phyloP scores from a whole-genome alignment of 1,140 invertebrate genomes.

The Solenopsis invicta region DNA sequence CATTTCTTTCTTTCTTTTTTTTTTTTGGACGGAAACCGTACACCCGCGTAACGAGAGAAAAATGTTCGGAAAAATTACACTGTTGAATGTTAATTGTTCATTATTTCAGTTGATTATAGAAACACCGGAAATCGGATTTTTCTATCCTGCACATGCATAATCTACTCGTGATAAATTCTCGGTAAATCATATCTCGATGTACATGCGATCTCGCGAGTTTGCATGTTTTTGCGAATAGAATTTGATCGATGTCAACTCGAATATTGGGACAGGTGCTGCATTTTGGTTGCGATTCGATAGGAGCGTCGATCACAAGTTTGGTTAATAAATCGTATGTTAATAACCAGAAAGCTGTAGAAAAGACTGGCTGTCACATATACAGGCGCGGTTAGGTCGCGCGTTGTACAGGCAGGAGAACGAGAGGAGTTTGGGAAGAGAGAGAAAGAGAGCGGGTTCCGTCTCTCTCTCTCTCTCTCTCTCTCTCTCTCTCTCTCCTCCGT shows the following conservation, averaged over 20 bases:
- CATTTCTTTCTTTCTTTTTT: constrained; percentile 36
- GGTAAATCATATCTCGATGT: background rate
- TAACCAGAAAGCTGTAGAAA: constrained; percentile 57
- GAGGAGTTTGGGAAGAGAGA: constrained; percentile 32
- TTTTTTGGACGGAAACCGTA: background rate
- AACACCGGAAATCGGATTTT: constrained; percentile 31
- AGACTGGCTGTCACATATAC: background rate
- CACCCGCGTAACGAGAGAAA: constrained; percentile 27
- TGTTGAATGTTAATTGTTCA: constrained; percentile 27
- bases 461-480: too few relatives aligned
- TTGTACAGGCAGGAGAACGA: constrained; percentile 22
- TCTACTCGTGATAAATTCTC: background rate
- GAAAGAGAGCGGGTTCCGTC: constrained; percentile 54
- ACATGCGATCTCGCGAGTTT: background rate
- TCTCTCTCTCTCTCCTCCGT: background rate
- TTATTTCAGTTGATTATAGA: background rate
- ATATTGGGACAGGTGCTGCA: background rate
- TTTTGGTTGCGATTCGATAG: background rate
- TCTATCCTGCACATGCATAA: background rate
- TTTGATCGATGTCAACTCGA: background rate
- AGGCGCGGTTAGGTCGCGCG: background rate
- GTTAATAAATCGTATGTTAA: constrained; percentile 65
- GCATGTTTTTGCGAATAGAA: constrained; percentile 3
- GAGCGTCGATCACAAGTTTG: background rate
- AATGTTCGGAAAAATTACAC: constrained; percentile 47